phyloP scores from a whole-genome alignment of 2,797 vertebrate species.

The Sebastes miniatus region DNA sequence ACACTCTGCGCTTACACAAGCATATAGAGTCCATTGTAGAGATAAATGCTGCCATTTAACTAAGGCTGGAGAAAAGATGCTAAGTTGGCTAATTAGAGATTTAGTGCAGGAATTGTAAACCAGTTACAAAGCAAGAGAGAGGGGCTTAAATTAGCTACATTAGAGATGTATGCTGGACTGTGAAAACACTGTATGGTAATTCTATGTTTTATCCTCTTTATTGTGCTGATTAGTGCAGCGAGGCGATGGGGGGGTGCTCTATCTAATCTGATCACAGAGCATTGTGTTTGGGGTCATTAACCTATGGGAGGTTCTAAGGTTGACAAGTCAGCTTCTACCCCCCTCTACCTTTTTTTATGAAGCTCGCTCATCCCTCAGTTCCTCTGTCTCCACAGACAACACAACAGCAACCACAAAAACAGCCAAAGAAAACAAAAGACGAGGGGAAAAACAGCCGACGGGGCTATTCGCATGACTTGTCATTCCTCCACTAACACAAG shows the following conservation, averaged over 20 bases:
- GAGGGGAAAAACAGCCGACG: slow-evolving; percentile 77
- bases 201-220: slow-evolving; percentile 74
- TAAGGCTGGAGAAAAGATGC: slow-evolving; percentile 61
- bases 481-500: slow-evolving; percentile 72
- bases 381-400: slow-evolving; percentile 67
- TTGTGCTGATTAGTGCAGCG: slow-evolving; percentile 71
- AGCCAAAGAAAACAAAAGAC: slow-evolving; percentile 78
- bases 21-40: slow-evolving; percentile 51
- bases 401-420: slow-evolving; percentile 79
- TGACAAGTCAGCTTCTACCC: slow-evolving; percentile 79
- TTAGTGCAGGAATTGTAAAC: slow-evolving; percentile 75
- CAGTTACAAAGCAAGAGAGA: slow-evolving; percentile 67
- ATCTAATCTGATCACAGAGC: slow-evolving; percentile 86
- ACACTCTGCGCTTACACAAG: slow-evolving; percentile 23
- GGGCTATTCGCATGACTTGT: slow-evolving; percentile 81
- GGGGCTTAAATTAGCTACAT: slow-evolving; percentile 72
- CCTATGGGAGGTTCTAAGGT: slow-evolving; percentile 82
- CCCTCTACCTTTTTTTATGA: slow-evolving; percentile 55
- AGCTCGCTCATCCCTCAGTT: slow-evolving; percentile 66
- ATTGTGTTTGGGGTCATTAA: slow-evolving; percentile 88
- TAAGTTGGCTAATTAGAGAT: slow-evolving; percentile 77
- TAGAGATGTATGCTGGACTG: slow-evolving; percentile 64
- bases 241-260: slow-evolving; percentile 63
- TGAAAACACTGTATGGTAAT: slow-evolving; percentile 81
- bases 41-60: slow-evolving; percentile 70